Evolutionary conservation across 2,888 invertebrate genomes (phyloP).

Genomic region (Ligdia adustata): DNA sequence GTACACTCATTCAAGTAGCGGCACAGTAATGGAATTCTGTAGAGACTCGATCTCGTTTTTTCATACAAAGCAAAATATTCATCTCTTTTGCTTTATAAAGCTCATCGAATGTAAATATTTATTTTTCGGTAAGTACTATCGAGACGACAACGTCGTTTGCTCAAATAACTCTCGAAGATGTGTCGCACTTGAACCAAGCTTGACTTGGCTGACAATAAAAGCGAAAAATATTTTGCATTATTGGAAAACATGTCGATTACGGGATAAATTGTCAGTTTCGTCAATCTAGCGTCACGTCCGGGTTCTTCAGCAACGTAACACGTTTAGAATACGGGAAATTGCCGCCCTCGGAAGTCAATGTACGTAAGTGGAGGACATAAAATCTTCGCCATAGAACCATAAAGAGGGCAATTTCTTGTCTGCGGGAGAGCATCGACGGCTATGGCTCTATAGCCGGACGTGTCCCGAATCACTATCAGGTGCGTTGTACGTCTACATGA

Average conservation of each 20-base stretch:
- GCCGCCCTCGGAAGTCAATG: constrained; percentile 67
- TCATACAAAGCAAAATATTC: background rate
- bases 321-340: constrained; percentile 61
- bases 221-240: constrained; percentile 17
- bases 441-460: constrained; percentile 60
- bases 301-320: constrained; percentile 43
- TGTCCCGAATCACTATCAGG: constrained; percentile 57
- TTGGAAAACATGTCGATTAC: constrained; percentile 22
- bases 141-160: constrained; percentile 4
- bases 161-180: constrained; percentile 4
- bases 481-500: constrained; percentile 25
- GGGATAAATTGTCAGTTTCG: constrained; percentile 21
- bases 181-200: background rate
- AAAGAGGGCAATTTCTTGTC: constrained; percentile 75
- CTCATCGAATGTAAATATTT: constrained; percentile 14
- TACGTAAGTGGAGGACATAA: constrained; percentile 70
- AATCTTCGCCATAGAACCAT: constrained; percentile 68
- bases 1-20: constrained; percentile 1
- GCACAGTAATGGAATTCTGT: constrained; percentile 10
- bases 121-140: constrained; percentile 10
- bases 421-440: constrained; percentile 58
- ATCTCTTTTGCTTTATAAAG: constrained; percentile 2
- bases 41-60: constrained; percentile 6
- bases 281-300: constrained; percentile 38
- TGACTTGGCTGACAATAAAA: constrained; percentile 9